Evolutionary conservation across 2,797 vertebrate species (phyloP).

Genomic region (Acrossocheilus fasciatus): DNA sequence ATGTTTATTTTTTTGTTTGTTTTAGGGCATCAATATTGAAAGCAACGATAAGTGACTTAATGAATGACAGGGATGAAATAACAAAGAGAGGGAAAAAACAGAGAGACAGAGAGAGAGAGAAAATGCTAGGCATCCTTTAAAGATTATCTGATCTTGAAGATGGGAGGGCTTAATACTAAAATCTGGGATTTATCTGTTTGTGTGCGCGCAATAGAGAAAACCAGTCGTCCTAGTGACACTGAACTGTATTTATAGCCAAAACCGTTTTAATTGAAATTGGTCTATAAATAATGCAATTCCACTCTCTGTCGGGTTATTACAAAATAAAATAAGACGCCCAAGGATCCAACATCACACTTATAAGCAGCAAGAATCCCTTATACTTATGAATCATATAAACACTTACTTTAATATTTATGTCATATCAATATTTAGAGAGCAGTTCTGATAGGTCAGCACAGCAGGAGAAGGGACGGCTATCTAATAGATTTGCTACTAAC

Average conservation of each 20-base stretch:
- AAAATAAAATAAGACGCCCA: conserved; percentile 41
- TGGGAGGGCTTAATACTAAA: conserved; percentile 62
- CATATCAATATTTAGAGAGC: conserved; percentile 52
- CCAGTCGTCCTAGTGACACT: conserved; percentile 46
- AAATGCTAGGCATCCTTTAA: conserved; percentile 53
- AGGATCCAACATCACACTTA: conserved; percentile 34
- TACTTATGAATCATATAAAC: conserved; percentile 42
- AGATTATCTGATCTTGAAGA: conserved; percentile 81
- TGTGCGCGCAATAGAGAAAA: background rate
- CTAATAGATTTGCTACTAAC: conserved; percentile 34
- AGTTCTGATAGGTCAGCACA: conserved; percentile 23
- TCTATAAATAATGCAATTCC: conserved; percentile 77
- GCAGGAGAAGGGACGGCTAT: background rate
- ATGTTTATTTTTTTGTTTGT: conserved; percentile 15
- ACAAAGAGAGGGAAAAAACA: background rate
- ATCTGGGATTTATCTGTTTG: conserved; percentile 32
- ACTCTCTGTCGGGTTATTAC: conserved; percentile 42
- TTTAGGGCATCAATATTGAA: conserved; percentile 34
- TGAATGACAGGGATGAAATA: conserved; percentile 25
- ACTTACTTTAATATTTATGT: conserved; percentile 53
- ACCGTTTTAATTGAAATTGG: conserved; percentile 78
- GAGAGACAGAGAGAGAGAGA: background rate
- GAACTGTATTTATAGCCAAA: conserved; percentile 77
- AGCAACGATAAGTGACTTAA: conserved; percentile 14
- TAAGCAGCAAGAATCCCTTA: conserved; percentile 35